phyloP scores from a whole-genome alignment of 2,113 vertebrate species.

The Ammodramus savannarum region DNA sequence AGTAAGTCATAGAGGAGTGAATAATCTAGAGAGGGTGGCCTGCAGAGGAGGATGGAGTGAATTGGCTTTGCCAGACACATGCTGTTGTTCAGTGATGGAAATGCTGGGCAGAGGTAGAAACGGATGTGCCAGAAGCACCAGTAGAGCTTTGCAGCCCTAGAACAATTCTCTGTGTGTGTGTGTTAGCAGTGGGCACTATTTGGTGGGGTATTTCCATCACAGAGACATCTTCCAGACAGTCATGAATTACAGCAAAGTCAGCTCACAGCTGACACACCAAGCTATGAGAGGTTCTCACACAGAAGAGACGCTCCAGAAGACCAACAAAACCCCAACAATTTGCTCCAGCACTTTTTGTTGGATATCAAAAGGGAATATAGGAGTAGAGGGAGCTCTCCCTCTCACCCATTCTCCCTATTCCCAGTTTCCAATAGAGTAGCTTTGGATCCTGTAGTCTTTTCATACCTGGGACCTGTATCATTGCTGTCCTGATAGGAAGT shows the following conservation, averaged over 20 bases:
- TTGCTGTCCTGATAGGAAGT: not conserved
- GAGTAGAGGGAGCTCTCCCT: not conserved
- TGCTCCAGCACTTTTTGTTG: not conserved
- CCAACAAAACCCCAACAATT: not conserved
- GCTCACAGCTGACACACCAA: not conserved
- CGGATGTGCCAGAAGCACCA: not conserved
- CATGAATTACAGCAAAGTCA: not conserved
- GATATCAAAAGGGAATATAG: not conserved
- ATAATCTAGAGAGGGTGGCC: not conserved
- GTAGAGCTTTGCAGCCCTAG: not conserved
- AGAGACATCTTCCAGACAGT: not conserved
- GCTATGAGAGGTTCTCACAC: not conserved
- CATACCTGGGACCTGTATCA: not conserved
- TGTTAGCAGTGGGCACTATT: not conserved
- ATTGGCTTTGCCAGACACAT: not conserved
- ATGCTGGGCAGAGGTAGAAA: not conserved
- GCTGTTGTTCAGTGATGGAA: not conserved
- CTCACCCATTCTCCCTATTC: accelerated
- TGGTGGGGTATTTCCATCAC: not conserved
- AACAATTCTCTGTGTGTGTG: not conserved
- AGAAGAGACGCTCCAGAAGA: not conserved
- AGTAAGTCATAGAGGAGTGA: not conserved
- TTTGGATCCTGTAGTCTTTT: not conserved
- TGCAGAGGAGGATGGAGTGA: not conserved
- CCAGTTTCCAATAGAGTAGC: not conserved